phyloP scores from a whole-genome alignment of 2,888 invertebrate species.

The Synanthedon andrenaeformis region DNA sequence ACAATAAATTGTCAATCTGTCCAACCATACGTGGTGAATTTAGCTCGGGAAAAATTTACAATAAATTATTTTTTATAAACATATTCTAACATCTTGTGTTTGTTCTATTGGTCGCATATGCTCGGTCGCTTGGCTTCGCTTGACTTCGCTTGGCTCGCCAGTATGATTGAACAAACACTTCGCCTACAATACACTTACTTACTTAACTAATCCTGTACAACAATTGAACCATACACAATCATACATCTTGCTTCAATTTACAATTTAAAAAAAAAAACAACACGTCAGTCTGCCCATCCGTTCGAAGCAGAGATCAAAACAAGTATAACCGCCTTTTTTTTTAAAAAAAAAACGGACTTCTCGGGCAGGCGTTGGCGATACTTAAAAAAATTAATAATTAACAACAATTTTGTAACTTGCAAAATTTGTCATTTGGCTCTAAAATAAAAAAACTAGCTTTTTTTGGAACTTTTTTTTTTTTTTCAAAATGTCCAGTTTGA shows the following conservation, averaged over 20 bases:
- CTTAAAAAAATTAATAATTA: too few species aligned
- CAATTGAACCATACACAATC: conserved; percentile 8
- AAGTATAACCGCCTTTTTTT: conserved; percentile 18
- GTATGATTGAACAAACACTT: conserved; percentile 49
- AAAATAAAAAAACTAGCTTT: too few species aligned
- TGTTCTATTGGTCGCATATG: conserved; percentile 4
- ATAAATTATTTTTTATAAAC: conserved; percentile 4
- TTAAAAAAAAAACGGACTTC: conserved; percentile 7
- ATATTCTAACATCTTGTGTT: conserved; percentile 5
- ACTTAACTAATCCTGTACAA: conserved; percentile 30
- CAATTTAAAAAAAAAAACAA: background rate
- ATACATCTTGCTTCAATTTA: background rate
- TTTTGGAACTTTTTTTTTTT: too few species aligned
- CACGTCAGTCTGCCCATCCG: too few species aligned
- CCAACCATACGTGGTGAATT: conserved; percentile 45
- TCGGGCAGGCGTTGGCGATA: too few species aligned
- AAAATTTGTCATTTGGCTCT: too few species aligned
- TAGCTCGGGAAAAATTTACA: conserved; percentile 8
- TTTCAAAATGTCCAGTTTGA: too few species aligned
- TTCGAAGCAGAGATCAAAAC: conserved; percentile 15
- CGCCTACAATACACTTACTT: conserved; percentile 10
- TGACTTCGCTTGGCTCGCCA: conserved; percentile 14
- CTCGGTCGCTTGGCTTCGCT: conserved; percentile 7
- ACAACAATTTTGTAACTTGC: too few species aligned
- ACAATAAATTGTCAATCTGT: conserved; percentile 36